Evolutionary conservation across 2,888 invertebrate species (phyloP), one percentile per base, ranked within the genome.

Genomic region (Cantharis nigra): DNA sequence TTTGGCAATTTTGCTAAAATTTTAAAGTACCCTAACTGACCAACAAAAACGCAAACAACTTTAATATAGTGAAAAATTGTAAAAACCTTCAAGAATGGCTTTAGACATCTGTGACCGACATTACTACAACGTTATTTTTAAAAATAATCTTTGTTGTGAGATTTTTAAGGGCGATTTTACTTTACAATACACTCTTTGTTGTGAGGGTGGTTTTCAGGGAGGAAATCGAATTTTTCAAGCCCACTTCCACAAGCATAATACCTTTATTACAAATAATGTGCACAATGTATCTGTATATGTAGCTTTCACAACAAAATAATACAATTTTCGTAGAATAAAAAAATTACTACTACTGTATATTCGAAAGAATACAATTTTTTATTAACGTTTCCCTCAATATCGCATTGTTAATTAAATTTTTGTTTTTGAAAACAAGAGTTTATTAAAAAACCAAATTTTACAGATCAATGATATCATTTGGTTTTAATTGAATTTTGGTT

Each of bases 181-280:
- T 76, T 72, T 78, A 78, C 83, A 83, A 82, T 77, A 64, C 73
- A 70, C 80, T 83, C 83, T 83, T 85, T 84, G 84, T 83, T 85
- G 84, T 81, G 87, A 86, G 86, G 86, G 87, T 84, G 87, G 86
- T 85, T 87, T 85, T 83, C 83, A 85, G 84, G 85, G 85, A 87
- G 87, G 87, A 88, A 88, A 88, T 88, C 87, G 87, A 87, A 88
- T 88, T 88, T 88, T 88, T 88, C 88, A 88, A 88, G 88, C 87
- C 87, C 87, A 88, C 88, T 88, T 88, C 88, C 87, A 88, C 87
- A 84, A 85, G 83, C 83, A 88, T 86, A 88, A 88, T 84, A 83
- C 84, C 83, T 80, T 85, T 83, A 83, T 82, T 84, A 84, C 82
- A 83, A 83, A 84, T 84, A 81, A 82, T 81, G 80, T 82, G 84